Evolutionary conservation across 2,888 invertebrate genomes (phyloP), one percentile per base, ranked within the genome.

Genomic region (Leuctra nigra): DNA sequence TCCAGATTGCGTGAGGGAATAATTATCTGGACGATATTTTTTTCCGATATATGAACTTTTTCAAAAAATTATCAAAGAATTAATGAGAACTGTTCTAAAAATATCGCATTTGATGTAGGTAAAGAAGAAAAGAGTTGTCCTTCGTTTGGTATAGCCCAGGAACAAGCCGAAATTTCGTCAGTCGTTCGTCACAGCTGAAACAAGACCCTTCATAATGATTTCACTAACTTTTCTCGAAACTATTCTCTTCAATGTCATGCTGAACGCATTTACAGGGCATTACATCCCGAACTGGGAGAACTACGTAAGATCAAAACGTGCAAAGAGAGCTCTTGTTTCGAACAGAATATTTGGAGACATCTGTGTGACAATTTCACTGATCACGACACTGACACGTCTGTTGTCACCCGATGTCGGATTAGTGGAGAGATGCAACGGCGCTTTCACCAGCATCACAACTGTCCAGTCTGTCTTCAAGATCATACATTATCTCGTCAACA

Each of bases 401-500:
- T 2, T 39, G n/a, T 50, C 56, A 1, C 50, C 50, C 11, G 25
- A 4, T 25, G 39, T 50, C 14, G 20, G 24, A 14, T 24, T 38
- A 2, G 38, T 11, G 3, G 50, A 56, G 16, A 38, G 56, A 1
- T 48, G 56, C 39, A 50, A 18, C 23, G 39, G 38, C 13, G 48
- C 29, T 13, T 36, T 50, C 39, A 36, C 36, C 1, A 48, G 24
- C 39, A 38, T 56, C 16, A 50, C 56, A 6, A 38, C 48, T 7
- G n/a, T 36, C 55, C 46, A 55, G 16, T 25, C 22, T 3, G 18
- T 9, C n/a, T 20, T 29, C n/a, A 46, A 47, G 33, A n/a, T 33
- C 1, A 14, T 55, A 1, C 33, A 55, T 22, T 23, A 35, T n/a
- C 16, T 33, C n/a, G 23, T 33, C 6, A 23, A 16, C 9, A 24